Percentiles rank a stretch among this genome's conserved stretches.
phyloP scores from a whole-genome alignment of 2,113 vertebrate genomes.

The Rhegmatorhina hoffmannsi region DNA sequence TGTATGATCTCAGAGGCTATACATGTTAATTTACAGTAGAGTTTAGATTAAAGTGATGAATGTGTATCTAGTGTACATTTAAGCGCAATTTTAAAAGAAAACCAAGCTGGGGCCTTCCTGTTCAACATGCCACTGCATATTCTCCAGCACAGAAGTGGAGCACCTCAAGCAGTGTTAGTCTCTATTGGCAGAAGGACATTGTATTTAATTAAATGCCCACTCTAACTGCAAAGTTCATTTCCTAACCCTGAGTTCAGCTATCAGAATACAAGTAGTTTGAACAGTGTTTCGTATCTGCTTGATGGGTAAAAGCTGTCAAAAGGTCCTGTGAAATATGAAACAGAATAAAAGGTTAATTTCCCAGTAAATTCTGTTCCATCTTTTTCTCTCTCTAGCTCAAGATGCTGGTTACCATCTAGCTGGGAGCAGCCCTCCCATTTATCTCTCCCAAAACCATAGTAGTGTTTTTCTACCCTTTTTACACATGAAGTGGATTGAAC shows the following conservation, averaged over 20 bases:
- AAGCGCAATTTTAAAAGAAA: constrained; percentile 64
- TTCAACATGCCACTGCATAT: constrained; percentile 30
- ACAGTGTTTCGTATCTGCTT: constrained; percentile 25
- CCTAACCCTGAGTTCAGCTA: constrained; percentile 1
- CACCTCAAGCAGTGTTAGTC: background rate
- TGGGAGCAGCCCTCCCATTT: background rate
- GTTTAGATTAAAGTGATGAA: constrained; percentile 69
- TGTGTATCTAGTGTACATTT: constrained; percentile 61
- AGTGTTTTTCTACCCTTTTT: background rate
- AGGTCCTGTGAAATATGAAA: constrained; percentile 29
- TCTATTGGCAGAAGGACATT: background rate
- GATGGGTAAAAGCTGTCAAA: constrained; percentile 30
- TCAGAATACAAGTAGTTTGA: constrained; percentile 27
- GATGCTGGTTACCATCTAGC: background rate
- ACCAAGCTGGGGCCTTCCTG: constrained; percentile 12
- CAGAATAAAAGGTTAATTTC: constrained; percentile 24
- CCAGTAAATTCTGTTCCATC: background rate
- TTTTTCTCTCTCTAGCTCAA: background rate
- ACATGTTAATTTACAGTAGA: constrained; percentile 71
- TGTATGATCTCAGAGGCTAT: constrained; percentile 83
- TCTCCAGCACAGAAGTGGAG: background rate
- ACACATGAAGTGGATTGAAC: too few species aligned
- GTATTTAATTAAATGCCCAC: constrained; percentile 40
- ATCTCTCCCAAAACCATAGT: background rate
- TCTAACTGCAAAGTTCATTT: background rate